Conservation (phyloP, 1,140 invertebrate genomes). For the Reticulitermes speratus region DNA sequence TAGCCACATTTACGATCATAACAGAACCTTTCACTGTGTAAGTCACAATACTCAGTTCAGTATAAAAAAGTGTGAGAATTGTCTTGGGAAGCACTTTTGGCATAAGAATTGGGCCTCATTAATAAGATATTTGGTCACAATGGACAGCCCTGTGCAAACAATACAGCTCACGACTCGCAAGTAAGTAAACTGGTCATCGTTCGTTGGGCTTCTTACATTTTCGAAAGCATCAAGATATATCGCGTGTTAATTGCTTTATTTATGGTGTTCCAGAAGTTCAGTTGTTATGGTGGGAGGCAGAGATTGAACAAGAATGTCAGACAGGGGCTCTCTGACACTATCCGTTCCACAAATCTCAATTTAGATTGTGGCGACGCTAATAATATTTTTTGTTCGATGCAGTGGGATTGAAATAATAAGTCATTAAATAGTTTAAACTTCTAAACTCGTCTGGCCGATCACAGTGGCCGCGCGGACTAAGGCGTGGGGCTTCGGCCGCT, state of each 20-base stretch:
- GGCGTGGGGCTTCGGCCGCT: too few species aligned
- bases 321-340: too few species aligned
- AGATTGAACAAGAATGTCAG: background rate
- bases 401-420: background rate
- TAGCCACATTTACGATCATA: too few species aligned
- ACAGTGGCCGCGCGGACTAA: too few species aligned
- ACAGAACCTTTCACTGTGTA: too few species aligned
- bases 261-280: constrained; percentile 5
- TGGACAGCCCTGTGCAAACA: background rate
- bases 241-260: background rate
- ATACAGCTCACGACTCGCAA: background rate
- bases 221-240: background rate
- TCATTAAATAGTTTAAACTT: background rate
- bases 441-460: background rate
- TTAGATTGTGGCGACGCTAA: background rate
- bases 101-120: too few species aligned
- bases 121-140: too few species aligned
- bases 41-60: too few species aligned
- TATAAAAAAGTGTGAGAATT: too few species aligned
- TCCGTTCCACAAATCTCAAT: background rate
- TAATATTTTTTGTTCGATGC: background rate
- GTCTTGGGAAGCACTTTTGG: too few species aligned
- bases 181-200: background rate
- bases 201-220: background rate
- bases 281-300: background rate